These are phyloP conservation scores for Sebastes variabilis DNA, from an alignment of 2,797 vertebrate genomes.

Conservation along the genomic window DNA sequence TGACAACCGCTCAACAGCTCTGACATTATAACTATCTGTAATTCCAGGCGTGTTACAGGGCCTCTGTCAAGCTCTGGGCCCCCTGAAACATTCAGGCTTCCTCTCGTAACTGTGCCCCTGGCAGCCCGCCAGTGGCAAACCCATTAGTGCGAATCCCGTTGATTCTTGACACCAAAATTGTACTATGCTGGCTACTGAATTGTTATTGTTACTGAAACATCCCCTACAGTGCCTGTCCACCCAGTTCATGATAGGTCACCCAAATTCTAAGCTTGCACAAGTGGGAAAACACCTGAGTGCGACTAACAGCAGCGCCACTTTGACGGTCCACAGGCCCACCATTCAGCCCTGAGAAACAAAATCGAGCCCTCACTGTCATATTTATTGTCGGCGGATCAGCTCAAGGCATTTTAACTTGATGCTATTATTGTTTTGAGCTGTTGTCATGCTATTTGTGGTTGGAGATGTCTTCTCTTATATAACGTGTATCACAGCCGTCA, in stretches of 20 bases:
- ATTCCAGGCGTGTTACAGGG: constrained; percentile 4
- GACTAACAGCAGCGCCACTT: not conserved
- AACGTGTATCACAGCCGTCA: not conserved
- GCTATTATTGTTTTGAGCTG: not conserved
- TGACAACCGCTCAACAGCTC: constrained; percentile 24
- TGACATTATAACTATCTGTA: constrained; percentile 25
- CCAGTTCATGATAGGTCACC: constrained; percentile 36
- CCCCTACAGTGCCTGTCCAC: constrained; percentile 12
- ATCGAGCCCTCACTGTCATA: not conserved
- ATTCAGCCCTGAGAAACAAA: not conserved
- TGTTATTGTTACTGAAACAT: constrained; percentile 46
- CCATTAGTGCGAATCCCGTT: constrained; percentile 15
- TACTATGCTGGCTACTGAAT: constrained; percentile 17
- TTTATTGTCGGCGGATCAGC: not conserved
- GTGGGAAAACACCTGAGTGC: constrained; percentile 30
- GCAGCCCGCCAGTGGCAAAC: constrained; percentile 15
- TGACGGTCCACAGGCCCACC: not conserved
- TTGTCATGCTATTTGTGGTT: not conserved
- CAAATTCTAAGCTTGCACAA: constrained; percentile 20
- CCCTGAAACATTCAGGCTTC: not conserved
- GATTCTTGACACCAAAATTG: constrained; percentile 51
- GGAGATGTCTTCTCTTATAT: not conserved
- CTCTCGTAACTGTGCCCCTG: constrained; percentile 1
- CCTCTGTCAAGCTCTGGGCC: constrained; percentile 15
- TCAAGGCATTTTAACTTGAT: not conserved